These are phyloP conservation scores for Copidosoma aretas DNA, from an alignment of 2,888 invertebrate species.

Conservation along the genomic window DNA sequence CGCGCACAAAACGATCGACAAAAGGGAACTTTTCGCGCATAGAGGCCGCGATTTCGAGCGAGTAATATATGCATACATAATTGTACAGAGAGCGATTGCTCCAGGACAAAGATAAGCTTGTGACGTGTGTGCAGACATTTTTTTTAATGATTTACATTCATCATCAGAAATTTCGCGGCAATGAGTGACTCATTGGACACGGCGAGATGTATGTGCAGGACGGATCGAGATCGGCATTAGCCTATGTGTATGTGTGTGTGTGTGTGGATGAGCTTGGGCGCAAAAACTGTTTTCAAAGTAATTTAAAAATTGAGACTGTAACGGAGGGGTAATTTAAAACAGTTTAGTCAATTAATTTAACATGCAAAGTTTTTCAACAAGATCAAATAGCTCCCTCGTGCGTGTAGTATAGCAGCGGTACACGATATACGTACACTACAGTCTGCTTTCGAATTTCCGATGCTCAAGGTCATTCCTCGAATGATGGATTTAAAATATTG, in stretches of 20 bases:
- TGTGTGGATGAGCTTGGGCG: background rate
- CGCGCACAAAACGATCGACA: too few species aligned
- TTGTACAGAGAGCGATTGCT: too few species aligned
- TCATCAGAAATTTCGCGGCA: background rate
- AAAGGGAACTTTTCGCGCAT: too few species aligned
- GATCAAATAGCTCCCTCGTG: background rate
- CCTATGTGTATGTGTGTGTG: conserved; percentile 5
- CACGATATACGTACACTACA: too few species aligned
- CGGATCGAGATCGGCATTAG: conserved; percentile 11
- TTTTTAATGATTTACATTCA: conserved; percentile 6
- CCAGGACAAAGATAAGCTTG: background rate
- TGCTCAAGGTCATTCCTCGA: too few species aligned
- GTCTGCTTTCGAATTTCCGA: too few species aligned
- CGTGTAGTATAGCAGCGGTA: too few species aligned
- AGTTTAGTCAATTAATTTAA: conserved; percentile 18
- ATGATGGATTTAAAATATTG: too few species aligned
- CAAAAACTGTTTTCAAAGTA: conserved; percentile 12
- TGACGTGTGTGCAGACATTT: too few species aligned
- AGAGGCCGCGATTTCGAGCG: too few species aligned
- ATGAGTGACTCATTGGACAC: conserved; percentile 8
- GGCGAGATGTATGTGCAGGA: too few species aligned
- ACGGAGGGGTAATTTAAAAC: conserved; percentile 8
- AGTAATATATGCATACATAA: too few species aligned
- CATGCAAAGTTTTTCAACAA: background rate
- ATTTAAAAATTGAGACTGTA: conserved; percentile 19